Evolutionary conservation across 1,140 invertebrate genomes (phyloP).

Genomic region (Trigoniulus corallinus): DNA sequence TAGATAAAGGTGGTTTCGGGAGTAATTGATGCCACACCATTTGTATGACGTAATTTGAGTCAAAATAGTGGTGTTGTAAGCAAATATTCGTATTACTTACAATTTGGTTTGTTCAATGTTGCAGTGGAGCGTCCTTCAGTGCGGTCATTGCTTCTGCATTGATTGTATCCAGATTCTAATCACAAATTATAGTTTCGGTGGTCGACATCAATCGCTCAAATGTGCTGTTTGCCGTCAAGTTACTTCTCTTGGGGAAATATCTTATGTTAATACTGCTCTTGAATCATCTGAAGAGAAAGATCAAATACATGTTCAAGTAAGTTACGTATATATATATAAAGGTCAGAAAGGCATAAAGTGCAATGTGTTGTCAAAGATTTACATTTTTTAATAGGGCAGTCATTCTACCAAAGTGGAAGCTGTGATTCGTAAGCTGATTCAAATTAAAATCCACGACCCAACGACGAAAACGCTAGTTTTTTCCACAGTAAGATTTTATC

Average conservation of each 20-base stretch:
- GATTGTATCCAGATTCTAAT: conserved; percentile 36
- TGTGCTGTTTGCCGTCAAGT: conserved; percentile 50
- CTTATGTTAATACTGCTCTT: conserved; percentile 35
- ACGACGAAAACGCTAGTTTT: conserved; percentile 52
- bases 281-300: conserved; percentile 15
- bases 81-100: not conserved
- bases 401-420: conserved; percentile 54
- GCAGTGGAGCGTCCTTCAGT: conserved; percentile 46
- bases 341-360: not conserved
- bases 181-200: conserved; percentile 20
- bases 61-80: too few species aligned
- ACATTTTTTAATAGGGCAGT: conserved; percentile 31
- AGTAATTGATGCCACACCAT: too few species aligned
- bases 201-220: conserved; percentile 17
- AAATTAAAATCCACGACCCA: conserved; percentile 36
- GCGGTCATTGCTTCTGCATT: conserved; percentile 49
- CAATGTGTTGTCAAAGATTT: too few species aligned
- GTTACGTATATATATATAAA: not conserved
- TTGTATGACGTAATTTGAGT: too few species aligned
- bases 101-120: too few species aligned
- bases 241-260: conserved; percentile 35
- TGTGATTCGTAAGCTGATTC: conserved; percentile 39
- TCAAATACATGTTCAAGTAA: conserved; percentile 16
- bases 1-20: not conserved
- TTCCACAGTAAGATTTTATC: conserved; percentile 35